Evolutionary conservation across 2,888 invertebrate species (phyloP).

Genomic region (Shargacucullia verbasci): DNA sequence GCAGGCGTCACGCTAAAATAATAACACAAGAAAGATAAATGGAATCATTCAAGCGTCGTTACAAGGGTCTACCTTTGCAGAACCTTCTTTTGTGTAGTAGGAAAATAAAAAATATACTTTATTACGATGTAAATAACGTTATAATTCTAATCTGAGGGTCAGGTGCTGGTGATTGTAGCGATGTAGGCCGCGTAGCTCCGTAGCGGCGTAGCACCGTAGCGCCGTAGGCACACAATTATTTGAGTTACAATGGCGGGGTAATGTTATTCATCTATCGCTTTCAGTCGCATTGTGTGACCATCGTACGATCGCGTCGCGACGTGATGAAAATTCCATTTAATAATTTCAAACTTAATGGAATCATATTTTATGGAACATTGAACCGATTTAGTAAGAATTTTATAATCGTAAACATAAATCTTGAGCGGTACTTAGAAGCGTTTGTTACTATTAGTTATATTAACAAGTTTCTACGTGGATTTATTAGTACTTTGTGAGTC

Average conservation of each 20-base stretch:
- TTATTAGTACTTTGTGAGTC: too few relatives aligned
- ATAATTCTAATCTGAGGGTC: slow-evolving; percentile 49
- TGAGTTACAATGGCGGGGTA: slow-evolving; percentile 54
- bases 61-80: slow-evolving; percentile 59
- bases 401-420: neutral
- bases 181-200: slow-evolving; percentile 28
- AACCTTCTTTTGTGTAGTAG: slow-evolving; percentile 35
- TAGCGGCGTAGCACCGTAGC: slow-evolving; percentile 16
- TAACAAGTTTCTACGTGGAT: too few relatives aligned
- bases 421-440: too few relatives aligned
- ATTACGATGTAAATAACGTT: slow-evolving; percentile 44
- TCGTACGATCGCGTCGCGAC: slow-evolving; percentile 25
- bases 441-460: too few relatives aligned
- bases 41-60: slow-evolving; percentile 67
- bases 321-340: slow-evolving; percentile 47
- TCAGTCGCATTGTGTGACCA: slow-evolving; percentile 42
- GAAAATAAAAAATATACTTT: slow-evolving; percentile 40
- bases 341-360: slow-evolving; percentile 14
- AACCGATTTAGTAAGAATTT: slow-evolving; percentile 1
- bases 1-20: slow-evolving; percentile 55
- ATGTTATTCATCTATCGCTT: slow-evolving; percentile 55
- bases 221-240: slow-evolving; percentile 59
- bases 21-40: slow-evolving; percentile 68
- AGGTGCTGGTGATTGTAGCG: slow-evolving; percentile 46
- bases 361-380: slow-evolving; percentile 23